Conservation (phyloP, 2,113 vertebrate genomes). For the Indri indri region DNA sequence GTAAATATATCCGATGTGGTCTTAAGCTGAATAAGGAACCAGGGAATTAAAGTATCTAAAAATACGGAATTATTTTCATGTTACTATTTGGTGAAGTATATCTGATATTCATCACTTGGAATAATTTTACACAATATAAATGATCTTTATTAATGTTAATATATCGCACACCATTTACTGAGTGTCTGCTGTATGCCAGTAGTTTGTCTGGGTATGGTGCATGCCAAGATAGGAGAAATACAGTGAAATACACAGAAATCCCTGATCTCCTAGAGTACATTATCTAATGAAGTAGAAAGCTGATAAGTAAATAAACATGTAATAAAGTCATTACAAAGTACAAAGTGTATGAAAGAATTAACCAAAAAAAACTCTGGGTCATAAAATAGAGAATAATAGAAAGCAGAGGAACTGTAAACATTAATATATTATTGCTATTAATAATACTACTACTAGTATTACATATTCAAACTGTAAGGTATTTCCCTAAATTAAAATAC, state of each 20-base stretch:
- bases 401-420: not conserved
- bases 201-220: not conserved
- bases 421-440: not conserved
- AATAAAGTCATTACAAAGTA: not conserved
- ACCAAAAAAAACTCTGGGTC: accelerated
- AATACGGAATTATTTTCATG: not conserved
- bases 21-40: not conserved
- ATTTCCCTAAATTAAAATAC: not conserved
- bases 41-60: not conserved
- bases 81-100: not conserved
- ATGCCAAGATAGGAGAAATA: not conserved
- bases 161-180: not conserved
- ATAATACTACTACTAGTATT: not conserved
- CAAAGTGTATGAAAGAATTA: not conserved
- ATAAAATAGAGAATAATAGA: not conserved
- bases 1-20: not conserved
- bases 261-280: not conserved
- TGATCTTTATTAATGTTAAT: not conserved
- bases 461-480: not conserved
- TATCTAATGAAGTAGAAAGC: not conserved
- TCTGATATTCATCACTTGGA: not conserved
- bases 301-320: not conserved
- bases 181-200: not conserved
- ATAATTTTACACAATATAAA: not conserved
- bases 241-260: not conserved